Percentiles rank a stretch among this genome's conserved stretches.
Evolutionary conservation across 1,140 invertebrate genomes (phyloP).

Genomic region (Aphelinus certus): DNA sequence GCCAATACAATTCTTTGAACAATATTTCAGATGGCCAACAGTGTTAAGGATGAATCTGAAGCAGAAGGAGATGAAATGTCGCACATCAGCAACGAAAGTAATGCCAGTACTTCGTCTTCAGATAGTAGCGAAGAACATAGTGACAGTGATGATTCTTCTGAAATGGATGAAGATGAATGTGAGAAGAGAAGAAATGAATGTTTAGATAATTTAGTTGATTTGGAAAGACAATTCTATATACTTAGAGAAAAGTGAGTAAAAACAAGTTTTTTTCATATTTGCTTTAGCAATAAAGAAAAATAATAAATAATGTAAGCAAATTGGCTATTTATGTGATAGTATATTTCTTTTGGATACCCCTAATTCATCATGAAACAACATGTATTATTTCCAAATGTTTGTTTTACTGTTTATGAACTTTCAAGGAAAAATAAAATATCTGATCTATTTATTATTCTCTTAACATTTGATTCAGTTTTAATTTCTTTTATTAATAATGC

Average conservation of each 20-base stretch:
- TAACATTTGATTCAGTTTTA: neutral
- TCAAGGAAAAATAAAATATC: neutral
- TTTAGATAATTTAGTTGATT: slow-evolving; percentile 84
- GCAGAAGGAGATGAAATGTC: slow-evolving; percentile 64
- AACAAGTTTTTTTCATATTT: neutral
- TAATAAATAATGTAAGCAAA: no score
- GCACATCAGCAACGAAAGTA: slow-evolving; percentile 63
- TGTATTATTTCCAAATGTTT: no score
- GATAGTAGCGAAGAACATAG: slow-evolving; percentile 79
- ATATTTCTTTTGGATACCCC: no score
- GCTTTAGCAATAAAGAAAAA: no score
- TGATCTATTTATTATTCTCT: slow-evolving; percentile 7
- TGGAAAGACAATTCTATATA: slow-evolving; percentile 88
- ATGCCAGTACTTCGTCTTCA: slow-evolving; percentile 67
- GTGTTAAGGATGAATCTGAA: slow-evolving; percentile 63
- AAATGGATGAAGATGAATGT: slow-evolving; percentile 94
- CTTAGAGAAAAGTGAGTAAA: slow-evolving; percentile 83
- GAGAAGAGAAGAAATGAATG: slow-evolving; percentile 84
- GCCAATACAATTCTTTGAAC: neutral
- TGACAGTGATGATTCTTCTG: slow-evolving; percentile 83
- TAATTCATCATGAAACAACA: no score
- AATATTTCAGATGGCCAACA: slow-evolving; percentile 55
- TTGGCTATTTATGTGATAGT: no score
- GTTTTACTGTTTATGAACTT: no score
- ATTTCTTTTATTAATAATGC: no score